A percentile compares a stretch with the other conserved stretches of the same genome.
phyloP scores from a whole-genome alignment of 2,113 vertebrate genomes.

The Anguilla japonica region DNA sequence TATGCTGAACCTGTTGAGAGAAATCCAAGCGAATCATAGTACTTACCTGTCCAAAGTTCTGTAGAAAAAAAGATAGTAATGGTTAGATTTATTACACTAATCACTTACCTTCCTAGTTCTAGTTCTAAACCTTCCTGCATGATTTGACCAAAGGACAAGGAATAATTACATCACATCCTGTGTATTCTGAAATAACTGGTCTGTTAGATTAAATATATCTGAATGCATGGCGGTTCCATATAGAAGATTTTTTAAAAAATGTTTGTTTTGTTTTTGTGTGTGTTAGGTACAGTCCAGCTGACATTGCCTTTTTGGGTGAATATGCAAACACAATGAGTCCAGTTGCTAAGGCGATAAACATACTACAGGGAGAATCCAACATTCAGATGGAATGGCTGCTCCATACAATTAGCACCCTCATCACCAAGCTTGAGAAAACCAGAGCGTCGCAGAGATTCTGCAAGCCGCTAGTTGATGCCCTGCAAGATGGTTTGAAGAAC shows the following conservation, averaged over 20 bases:
- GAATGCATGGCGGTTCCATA: neutral
- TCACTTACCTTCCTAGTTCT: no score
- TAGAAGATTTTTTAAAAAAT: neutral
- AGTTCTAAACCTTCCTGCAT: neutral
- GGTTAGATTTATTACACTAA: no score
- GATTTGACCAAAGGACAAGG: neutral
- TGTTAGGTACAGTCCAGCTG: conserved; percentile 21
- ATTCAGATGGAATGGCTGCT: conserved; percentile 21
- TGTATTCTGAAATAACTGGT: conserved; percentile 3
- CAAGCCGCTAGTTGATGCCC: conserved; percentile 19
- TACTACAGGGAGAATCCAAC: conserved; percentile 21
- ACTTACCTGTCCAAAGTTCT: no score
- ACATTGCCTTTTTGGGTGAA: conserved; percentile 14
- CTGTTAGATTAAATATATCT: neutral
- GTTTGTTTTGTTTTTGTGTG: neutral
- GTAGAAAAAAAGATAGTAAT: no score
- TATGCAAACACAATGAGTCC: conserved; percentile 23
- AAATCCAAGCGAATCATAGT: no score
- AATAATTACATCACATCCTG: conserved; percentile 1
- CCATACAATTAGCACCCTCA: conserved; percentile 14
- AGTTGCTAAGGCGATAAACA: conserved; percentile 13
- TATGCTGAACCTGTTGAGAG: no score
- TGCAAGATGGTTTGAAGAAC: conserved; percentile 1
- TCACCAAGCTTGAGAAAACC: conserved; percentile 3
- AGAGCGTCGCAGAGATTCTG: conserved; percentile 19